phyloP scores from a whole-genome alignment of 2,888 invertebrate genomes.

The Tenthredo mesomela region DNA sequence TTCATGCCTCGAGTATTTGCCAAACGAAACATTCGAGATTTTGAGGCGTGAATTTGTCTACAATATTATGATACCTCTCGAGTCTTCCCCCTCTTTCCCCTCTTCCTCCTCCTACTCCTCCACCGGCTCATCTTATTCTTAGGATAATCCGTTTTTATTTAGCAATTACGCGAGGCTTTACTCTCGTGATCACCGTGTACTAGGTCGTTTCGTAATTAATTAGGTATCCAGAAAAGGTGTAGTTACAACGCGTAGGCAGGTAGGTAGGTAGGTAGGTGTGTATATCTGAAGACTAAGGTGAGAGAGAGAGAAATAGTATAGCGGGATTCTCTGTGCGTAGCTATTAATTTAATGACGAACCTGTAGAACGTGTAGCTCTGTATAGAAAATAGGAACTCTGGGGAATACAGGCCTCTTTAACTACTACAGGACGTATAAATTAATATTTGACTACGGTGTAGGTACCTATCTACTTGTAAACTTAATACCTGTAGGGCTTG shows the following conservation, averaged over 20 bases:
- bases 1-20: slow-evolving; percentile 3
- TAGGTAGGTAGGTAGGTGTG: too few relatives aligned
- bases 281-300: not conserved
- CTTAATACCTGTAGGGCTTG: slow-evolving; percentile 19
- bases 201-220: not conserved
- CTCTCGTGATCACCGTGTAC: not conserved
- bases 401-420: slow-evolving; percentile 19
- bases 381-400: not conserved
- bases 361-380: slow-evolving; percentile 11
- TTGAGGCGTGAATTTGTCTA: slow-evolving; percentile 25
- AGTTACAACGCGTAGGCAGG: not conserved
- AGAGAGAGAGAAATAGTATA: not conserved
- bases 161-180: not conserved
- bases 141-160: not conserved
- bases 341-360: slow-evolving; percentile 38
- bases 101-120: not conserved
- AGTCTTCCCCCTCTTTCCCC: not conserved
- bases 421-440: slow-evolving; percentile 32
- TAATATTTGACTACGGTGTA: slow-evolving; percentile 10
- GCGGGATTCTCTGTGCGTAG: not conserved
- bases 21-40: slow-evolving; percentile 17
- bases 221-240: slow-evolving; percentile 4
- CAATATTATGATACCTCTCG: slow-evolving; percentile 2
- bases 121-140: not conserved
- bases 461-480: not conserved